Percentiles rank a stretch among this genome's conserved stretches.
phyloP scores from a whole-genome alignment of 2,888 invertebrate species.

The Torymus tubicola region DNA sequence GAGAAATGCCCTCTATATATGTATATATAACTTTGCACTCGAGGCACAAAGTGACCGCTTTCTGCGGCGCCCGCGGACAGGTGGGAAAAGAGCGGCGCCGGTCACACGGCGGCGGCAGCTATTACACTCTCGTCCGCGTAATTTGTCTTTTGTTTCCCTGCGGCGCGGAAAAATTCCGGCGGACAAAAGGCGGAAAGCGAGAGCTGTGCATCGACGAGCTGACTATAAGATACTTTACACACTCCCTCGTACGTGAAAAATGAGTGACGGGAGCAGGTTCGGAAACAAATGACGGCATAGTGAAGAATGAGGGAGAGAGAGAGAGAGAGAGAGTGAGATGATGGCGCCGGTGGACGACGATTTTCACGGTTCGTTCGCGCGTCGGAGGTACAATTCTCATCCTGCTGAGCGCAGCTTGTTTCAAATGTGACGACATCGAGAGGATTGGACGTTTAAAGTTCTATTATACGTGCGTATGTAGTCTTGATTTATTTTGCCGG shows the following conservation, averaged over 20 bases:
- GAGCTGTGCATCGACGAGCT: not conserved
- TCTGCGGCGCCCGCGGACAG: constrained; percentile 12
- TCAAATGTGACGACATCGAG: not conserved
- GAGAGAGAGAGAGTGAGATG: constrained; percentile 3
- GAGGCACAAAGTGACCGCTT: constrained; percentile 46
- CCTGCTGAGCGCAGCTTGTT: not conserved
- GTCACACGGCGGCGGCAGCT: no score
- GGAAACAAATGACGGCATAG: constrained; percentile 31
- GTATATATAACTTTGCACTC: constrained; percentile 12
- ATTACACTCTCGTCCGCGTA: constrained; percentile 6
- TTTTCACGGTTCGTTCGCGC: constrained; percentile 32
- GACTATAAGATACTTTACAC: not conserved
- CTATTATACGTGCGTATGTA: constrained; percentile 12
- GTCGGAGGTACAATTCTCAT: not conserved
- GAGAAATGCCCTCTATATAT: constrained; percentile 25
- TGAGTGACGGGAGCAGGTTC: constrained; percentile 32
- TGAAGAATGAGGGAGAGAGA: constrained; percentile 3
- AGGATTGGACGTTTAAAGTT: constrained; percentile 40
- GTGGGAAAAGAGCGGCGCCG: no score
- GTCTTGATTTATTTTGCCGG: constrained; percentile 46
- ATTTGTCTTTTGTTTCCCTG: constrained; percentile 58
- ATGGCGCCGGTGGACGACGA: constrained; percentile 8
- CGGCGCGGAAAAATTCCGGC: constrained; percentile 49
- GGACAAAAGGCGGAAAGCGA: constrained; percentile 44
- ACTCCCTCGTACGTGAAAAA: constrained; percentile 35